A percentile compares a stretch with the other conserved stretches of the same genome.
These are phyloP conservation scores for Eupsilia transversa DNA, from an alignment of 2,888 invertebrate species.

Conservation along the genomic window DNA sequence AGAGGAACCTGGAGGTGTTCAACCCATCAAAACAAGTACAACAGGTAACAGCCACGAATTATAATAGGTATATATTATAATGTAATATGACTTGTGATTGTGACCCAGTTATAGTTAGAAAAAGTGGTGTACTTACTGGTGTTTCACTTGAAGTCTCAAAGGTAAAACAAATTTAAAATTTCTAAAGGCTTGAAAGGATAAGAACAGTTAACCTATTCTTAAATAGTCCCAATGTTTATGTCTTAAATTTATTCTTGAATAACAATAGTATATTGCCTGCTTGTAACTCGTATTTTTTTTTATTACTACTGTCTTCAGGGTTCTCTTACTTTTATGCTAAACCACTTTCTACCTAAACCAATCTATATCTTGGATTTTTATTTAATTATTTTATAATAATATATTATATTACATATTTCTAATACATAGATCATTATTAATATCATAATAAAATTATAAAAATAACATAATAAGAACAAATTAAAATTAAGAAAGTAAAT, in stretches of 20 bases:
- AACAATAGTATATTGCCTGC: not conserved
- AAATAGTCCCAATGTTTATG: no score
- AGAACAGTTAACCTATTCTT: no score
- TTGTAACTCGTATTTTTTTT: not conserved
- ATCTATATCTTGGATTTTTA: no score
- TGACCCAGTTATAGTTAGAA: not conserved
- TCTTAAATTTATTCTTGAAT: not conserved
- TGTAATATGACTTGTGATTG: no score
- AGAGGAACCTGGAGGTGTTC: conserved; percentile 89
- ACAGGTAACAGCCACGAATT: conserved; percentile 75
- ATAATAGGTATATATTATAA: no score
- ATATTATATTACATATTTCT: no score
- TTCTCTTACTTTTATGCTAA: not conserved
- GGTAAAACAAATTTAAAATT: not conserved
- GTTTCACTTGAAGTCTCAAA: not conserved
- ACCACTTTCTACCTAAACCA: not conserved
- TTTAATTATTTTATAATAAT: no score
- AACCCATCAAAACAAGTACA: conserved; percentile 89
- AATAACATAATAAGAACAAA: no score
- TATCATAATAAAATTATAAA: no score
- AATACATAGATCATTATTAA: no score
- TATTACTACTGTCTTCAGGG: not conserved
- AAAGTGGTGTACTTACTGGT: not conserved
- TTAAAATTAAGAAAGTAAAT: not conserved
- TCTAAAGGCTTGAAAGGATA: not conserved